Percentiles rank a stretch among this genome's conserved stretches.
These are phyloP conservation scores for Clamator glandarius DNA, from an alignment of 2,797 vertebrate species.

Conservation along the genomic window DNA sequence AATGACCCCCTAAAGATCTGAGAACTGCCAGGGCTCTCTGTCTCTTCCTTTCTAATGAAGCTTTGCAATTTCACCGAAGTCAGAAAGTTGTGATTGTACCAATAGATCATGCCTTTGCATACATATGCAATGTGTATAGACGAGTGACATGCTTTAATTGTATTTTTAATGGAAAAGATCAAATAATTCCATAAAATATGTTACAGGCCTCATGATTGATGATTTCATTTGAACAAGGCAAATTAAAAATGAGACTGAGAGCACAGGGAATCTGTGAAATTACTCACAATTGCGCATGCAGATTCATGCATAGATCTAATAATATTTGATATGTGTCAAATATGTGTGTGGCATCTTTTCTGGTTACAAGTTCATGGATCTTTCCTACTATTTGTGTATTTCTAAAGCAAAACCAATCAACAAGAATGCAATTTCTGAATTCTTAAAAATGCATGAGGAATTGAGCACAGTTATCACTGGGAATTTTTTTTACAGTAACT, in stretches of 20 bases:
- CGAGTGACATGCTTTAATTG: conserved; percentile 33
- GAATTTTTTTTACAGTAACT: neutral
- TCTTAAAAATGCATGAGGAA: neutral
- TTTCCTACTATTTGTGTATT: neutral
- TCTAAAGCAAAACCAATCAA: neutral
- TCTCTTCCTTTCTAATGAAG: neutral
- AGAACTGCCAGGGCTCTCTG: neutral
- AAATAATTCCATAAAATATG: conserved; percentile 29
- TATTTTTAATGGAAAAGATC: conserved; percentile 38
- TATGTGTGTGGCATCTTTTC: neutral
- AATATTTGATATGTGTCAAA: neutral
- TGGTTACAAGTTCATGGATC: neutral
- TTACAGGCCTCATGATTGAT: conserved; percentile 6
- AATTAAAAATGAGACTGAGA: conserved; percentile 30
- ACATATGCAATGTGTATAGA: neutral
- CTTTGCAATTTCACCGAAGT: conserved; percentile 41
- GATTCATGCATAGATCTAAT: neutral
- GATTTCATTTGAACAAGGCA: conserved; percentile 7
- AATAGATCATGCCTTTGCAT: conserved; percentile 37
- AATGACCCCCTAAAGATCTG: conserved; percentile 20
- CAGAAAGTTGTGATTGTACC: conserved; percentile 34
- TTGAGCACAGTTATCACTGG: neutral
- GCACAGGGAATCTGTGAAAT: neutral
- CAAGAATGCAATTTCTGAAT: neutral
- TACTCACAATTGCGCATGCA: neutral